Conservation (phyloP, 2,888 invertebrate species). For the Heliconius aoede region DNA sequence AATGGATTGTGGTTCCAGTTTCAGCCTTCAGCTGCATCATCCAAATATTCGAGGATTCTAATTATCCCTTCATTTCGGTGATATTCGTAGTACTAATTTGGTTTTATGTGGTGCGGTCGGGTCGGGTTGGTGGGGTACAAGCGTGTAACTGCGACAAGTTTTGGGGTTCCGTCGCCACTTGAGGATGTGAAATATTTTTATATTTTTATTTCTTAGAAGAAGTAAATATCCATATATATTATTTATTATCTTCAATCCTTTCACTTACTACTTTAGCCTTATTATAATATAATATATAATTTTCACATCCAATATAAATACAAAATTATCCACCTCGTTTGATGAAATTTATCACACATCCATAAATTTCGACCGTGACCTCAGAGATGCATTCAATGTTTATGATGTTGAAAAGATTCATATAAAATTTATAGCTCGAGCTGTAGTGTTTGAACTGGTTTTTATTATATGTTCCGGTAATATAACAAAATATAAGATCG, state of each 20-base stretch:
- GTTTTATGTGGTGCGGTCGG: neutral
- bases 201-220: no score
- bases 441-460: constrained; percentile 21
- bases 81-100: neutral
- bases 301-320: neutral
- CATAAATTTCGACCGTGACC: constrained; percentile 23
- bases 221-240: no score
- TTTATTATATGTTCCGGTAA: constrained; percentile 15
- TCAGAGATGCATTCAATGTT: neutral
- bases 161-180: no score
- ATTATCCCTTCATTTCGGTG: neutral
- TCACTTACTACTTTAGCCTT: no score
- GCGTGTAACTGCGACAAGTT: no score
- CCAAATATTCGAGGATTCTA: constrained; percentile 23
- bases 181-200: no score
- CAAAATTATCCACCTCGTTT: constrained; percentile 5
- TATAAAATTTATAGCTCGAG: constrained; percentile 28
- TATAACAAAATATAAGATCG: constrained; percentile 14
- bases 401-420: constrained; percentile 12
- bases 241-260: no score
- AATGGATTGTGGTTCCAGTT: constrained; percentile 38
- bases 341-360: constrained; percentile 23
- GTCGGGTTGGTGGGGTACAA: neutral
- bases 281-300: no score
- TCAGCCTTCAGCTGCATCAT: constrained; percentile 29